Conservation (phyloP, 2,888 invertebrate genomes). For the Argyra leucocephala region DNA sequence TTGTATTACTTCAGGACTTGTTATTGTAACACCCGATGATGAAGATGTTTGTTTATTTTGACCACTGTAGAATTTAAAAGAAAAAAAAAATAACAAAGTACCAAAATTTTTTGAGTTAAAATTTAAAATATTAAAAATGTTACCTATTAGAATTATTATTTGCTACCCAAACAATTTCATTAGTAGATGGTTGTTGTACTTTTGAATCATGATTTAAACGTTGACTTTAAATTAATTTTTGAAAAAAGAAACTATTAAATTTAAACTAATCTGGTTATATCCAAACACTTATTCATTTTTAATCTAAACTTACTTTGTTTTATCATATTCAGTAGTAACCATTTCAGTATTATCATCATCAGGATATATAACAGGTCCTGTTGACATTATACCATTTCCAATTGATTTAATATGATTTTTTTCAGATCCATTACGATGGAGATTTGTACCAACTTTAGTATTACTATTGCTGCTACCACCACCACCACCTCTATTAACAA, state of each 20-base stretch:
- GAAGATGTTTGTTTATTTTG: not conserved
- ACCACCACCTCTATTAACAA: not conserved
- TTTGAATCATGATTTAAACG: no score
- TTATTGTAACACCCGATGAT: not conserved
- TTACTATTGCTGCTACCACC: not conserved
- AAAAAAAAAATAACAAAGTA: no score
- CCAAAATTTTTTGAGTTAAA: no score
- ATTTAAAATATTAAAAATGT: no score
- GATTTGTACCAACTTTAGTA: not conserved
- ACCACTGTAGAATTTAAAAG: not conserved
- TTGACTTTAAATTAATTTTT: not conserved
- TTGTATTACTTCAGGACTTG: not conserved
- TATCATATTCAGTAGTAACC: no score
- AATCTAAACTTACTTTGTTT: not conserved
- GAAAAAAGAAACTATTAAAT: not conserved
- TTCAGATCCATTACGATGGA: no score
- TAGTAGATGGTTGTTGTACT: not conserved
- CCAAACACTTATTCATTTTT: not conserved
- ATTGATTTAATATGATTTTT: not conserved
- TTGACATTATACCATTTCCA: slow-evolving; percentile 12
- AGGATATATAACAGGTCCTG: slow-evolving; percentile 16
- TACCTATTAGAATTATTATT: not conserved
- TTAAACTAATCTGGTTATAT: not conserved
- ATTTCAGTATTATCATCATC: not conserved
- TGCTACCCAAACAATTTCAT: not conserved